Evolutionary conservation across 2,888 invertebrate species (phyloP).

Genomic region (Yponomeuta sedellus): DNA sequence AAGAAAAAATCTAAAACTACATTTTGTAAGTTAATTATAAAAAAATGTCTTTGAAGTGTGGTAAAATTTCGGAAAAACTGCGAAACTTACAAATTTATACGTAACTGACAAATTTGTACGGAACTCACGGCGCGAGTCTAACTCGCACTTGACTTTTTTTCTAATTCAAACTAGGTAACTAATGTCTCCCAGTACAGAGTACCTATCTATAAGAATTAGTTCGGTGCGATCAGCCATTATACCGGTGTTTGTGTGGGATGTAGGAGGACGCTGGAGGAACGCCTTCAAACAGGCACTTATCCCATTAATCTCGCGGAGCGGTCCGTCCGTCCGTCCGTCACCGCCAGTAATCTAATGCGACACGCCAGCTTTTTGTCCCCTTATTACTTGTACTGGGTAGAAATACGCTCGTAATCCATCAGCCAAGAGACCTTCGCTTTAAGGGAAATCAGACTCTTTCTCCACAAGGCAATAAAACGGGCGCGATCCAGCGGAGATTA

Average conservation of each 20-base stretch:
- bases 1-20: no score
- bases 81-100: no score
- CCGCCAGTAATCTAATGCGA: conserved; percentile 73
- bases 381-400: conserved; percentile 60
- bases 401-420: conserved; percentile 60
- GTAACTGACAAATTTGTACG: no score
- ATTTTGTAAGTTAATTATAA: no score
- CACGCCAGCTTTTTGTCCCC: conserved; percentile 71
- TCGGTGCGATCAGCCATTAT: neutral
- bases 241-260: conserved; percentile 19
- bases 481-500: conserved; percentile 21
- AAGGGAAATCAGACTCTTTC: conserved; percentile 45
- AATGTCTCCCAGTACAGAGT: neutral
- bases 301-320: conserved; percentile 68
- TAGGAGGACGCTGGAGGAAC: conserved; percentile 35
- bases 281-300: conserved; percentile 71
- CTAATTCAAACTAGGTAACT: neutral
- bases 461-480: conserved; percentile 34
- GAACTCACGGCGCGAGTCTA: no score
- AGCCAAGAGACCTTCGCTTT: conserved; percentile 47
- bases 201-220: neutral
- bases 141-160: no score
- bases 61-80: no score
- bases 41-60: no score
- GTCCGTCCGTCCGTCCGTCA: conserved; percentile 64